These are phyloP conservation scores for Danaus plexippus DNA, from an alignment of 1,140 invertebrate species.

Conservation along the genomic window DNA sequence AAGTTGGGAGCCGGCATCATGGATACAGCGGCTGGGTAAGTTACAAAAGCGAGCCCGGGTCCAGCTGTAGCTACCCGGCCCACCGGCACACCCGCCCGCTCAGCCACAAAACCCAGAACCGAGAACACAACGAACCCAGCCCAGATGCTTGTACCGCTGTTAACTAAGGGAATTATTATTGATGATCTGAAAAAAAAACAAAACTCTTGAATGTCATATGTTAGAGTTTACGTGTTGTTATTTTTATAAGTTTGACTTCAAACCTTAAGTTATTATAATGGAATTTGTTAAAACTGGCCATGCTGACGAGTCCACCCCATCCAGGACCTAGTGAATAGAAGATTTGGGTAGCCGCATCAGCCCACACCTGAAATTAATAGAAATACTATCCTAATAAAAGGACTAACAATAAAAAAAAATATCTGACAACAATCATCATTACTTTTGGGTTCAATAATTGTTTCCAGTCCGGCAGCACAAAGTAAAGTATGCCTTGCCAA, in stretches of 20 bases:
- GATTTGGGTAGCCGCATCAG: slow-evolving; percentile 91
- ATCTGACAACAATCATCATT: slow-evolving; percentile 15
- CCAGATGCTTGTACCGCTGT: slow-evolving; percentile 92
- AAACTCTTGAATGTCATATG: not conserved
- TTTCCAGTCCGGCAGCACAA: slow-evolving; percentile 86
- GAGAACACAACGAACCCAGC: slow-evolving; percentile 96
- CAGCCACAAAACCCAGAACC: slow-evolving; percentile 90
- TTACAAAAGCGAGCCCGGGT: slow-evolving; percentile 91
- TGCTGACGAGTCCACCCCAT: slow-evolving; percentile 91
- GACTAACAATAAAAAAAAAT: not conserved
- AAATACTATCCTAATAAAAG: not conserved
- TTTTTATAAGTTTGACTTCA: slow-evolving; percentile 11
- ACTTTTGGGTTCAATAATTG: slow-evolving; percentile 78
- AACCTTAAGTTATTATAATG: slow-evolving; percentile 88
- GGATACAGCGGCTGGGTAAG: slow-evolving; percentile 92
- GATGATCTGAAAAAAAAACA: slow-evolving; percentile 76
- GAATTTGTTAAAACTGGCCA: slow-evolving; percentile 92
- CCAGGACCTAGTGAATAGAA: slow-evolving; percentile 94
- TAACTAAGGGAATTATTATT: slow-evolving; percentile 81
- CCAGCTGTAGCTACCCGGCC: slow-evolving; percentile 90
- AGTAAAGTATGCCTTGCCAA: slow-evolving; percentile 83
- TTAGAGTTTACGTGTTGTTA: too few species aligned
- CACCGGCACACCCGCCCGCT: slow-evolving; percentile 86
- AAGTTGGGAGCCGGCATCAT: slow-evolving; percentile 90
- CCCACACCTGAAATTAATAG: slow-evolving; percentile 82